Evolutionary conservation across 2,797 vertebrate species (phyloP).

Genomic region (Macropodus opercularis): DNA sequence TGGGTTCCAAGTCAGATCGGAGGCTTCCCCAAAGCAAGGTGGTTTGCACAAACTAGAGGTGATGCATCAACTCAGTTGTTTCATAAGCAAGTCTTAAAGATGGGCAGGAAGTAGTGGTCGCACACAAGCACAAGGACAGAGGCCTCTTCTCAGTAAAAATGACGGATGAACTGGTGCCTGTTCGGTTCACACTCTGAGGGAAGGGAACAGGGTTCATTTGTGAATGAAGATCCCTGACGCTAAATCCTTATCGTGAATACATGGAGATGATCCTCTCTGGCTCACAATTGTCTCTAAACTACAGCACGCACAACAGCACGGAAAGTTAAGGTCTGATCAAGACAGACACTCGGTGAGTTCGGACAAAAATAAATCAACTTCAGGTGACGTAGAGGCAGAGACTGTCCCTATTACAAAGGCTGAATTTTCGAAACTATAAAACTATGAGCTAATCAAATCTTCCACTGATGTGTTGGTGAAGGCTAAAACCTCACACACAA

Average conservation of each 20-base stretch:
- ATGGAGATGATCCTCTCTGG: conserved; percentile 7
- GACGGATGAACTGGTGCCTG: background rate
- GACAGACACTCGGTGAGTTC: background rate
- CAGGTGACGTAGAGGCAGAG: background rate
- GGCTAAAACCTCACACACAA: conserved; percentile 13
- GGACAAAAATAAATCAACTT: background rate
- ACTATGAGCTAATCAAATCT: background rate
- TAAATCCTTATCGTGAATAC: conserved; percentile 25
- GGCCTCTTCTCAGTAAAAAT: background rate
- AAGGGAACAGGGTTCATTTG: conserved; percentile 24
- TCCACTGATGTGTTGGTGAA: background rate
- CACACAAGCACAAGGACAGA: background rate
- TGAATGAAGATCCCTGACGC: conserved; percentile 20
- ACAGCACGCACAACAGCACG: background rate
- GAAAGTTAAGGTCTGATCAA: conserved; percentile 6
- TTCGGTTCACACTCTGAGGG: conserved; percentile 43
- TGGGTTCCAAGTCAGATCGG: background rate
- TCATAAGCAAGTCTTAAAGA: conserved; percentile 25
- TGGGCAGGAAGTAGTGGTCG: conserved; percentile 17
- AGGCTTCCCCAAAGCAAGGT: conserved; percentile 1
- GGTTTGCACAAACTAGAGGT: conserved; percentile 2
- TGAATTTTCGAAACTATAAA: background rate
- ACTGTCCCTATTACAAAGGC: too few relatives aligned
- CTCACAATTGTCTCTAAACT: conserved; percentile 11
- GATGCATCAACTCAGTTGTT: conserved; percentile 8